Base-by-base conservation (phyloP, 2,113 vertebrate species). In the Solea solea region DNA sequence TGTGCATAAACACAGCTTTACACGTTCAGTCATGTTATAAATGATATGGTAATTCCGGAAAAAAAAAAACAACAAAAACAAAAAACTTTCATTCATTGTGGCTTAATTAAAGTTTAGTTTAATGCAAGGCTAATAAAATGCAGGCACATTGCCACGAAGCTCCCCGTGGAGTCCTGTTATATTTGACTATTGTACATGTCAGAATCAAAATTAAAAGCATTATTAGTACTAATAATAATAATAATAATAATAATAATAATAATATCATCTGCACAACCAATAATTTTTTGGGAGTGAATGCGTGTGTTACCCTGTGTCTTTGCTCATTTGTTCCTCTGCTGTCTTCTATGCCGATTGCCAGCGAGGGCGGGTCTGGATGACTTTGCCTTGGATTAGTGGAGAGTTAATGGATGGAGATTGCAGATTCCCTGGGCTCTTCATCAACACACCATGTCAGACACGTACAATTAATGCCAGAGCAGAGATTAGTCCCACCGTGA, bases 401-500 rank as follows among this genome's bases (percentile, higher is more conserved):
- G 56, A 64, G 40, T 72, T 81, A 77, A 83, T 86, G 72, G 78
- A 82, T 64, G 40, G 59, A 72, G 72, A 66, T 59, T 51, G 50
- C 63, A 41, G 49, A 77, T 80, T 72, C 34, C 44, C 50, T 2
- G 0, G 48, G 61, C 74, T 64, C 70, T 77, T 48, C 25, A 49
- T 62, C 64, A 69, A 71, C 9, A 54, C 55, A 61, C 69, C 10
- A 9, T 77, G 73, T 69, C 73, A 75, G 60, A 65, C 42, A 68
- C 9, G 56, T 80, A 65, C 77, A 74, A 75, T 81, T 72, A 71
- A 69, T 71, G 60, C 66, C 39, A 58, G 27, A 34, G 46, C 27
- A 9, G 52, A 13, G 27, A 77, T 79, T 85, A 74, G 52, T 61
- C 65, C 76, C 56, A n/a, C 51, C n/a, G 16, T 44, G 25, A 70